Base-by-base conservation (phyloP, 37 sponge, comb jelly and placozoan species). In the Halichondria panicea region DNA sequence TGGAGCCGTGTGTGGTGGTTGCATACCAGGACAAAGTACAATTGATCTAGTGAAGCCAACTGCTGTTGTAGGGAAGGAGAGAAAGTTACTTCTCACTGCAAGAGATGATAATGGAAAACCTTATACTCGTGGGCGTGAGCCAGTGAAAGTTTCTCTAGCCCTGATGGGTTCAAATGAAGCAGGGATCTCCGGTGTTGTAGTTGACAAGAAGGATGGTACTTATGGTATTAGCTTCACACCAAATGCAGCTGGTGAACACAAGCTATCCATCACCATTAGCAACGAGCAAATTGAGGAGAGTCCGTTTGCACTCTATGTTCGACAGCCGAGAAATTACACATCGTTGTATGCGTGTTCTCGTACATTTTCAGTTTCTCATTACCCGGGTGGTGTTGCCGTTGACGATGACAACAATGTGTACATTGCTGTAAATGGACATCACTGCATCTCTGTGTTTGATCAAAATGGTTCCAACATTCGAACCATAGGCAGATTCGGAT, bases 321-420 rank as follows among this genome's bases (percentile, higher is more conserved):
- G 68, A 31, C 12, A 68, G 24, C 45, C 25, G 28, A 60, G 76
- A 48, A 37, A 61, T 42, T 76, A 76, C 35, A 22, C 59, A 3
- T 57, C 58, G 19, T 42, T 56, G 8, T 45, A 46, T 19, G 13
- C 37, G 21, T 70, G 33, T 19, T 61, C n/a, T 0, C 52, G 42
- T 6, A 56, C 35, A 24, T 68, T 79, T 30, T 4, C 30, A 11
- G 37, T 32, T 25, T 67, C 58, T 5, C 4, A 4, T 21, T 30
- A 79, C 0, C 53, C 77, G 18, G 58, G 41, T n/a, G 81, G 46
- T 62, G 81, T 81, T 2, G 81, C 81, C 43, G 22, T 81, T 43
- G 41, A 55, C 45, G 53, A 81, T 32, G 50, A 70, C 32, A 64
- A 63, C 36, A 65, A 70, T 34, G 40, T 81, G 19, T 70, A 33